Evolutionary conservation across 1,140 invertebrate genomes (phyloP).

Genomic region (Microplitis demolitor): DNA sequence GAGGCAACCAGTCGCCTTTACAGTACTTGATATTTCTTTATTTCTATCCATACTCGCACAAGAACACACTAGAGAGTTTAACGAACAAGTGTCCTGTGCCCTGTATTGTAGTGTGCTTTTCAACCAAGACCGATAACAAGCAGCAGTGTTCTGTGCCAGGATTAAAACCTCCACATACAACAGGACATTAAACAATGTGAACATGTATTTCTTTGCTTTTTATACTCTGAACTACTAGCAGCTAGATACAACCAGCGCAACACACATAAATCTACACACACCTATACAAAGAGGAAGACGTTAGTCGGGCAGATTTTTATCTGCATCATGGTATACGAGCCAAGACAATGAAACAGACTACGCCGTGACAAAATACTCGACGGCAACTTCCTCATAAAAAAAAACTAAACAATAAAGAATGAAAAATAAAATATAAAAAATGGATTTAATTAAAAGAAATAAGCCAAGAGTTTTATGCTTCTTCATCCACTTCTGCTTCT

Average conservation of each 20-base stretch:
- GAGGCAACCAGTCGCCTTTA: too few species aligned
- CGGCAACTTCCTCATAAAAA: not conserved
- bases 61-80: not conserved
- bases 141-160: not conserved
- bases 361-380: not conserved
- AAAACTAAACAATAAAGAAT: not conserved
- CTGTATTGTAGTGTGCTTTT: not conserved
- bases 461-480: too few species aligned
- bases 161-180: not conserved
- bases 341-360: conserved; percentile 1
- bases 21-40: too few species aligned
- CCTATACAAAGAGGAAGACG: not conserved
- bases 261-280: not conserved
- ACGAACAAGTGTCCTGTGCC: not conserved
- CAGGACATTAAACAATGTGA: not conserved
- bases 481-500: too few species aligned
- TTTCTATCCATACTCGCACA: too few species aligned
- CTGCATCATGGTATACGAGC: not conserved
- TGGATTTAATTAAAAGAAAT: not conserved
- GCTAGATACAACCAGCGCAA: too few species aligned
- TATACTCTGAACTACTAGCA: too few species aligned
- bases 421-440: not conserved
- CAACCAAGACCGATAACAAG: not conserved
- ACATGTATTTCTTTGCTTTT: not conserved
- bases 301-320: not conserved